Evolutionary conservation across 2,113 vertebrate genomes (phyloP), one percentile per base, ranked within the genome.

Genomic region (Myotis davidii): DNA sequence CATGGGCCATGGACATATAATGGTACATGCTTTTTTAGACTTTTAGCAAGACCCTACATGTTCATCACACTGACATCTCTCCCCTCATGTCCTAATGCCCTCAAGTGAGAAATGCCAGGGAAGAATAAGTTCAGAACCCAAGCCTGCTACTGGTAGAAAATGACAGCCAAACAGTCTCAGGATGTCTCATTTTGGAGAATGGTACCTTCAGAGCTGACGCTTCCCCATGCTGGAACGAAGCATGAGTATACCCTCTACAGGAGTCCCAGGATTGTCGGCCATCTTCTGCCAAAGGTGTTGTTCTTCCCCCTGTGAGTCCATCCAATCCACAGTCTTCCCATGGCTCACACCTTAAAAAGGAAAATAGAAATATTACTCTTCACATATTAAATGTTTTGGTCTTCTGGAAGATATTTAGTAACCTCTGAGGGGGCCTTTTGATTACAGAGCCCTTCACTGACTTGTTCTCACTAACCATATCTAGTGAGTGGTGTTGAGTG

Each of bases 231-330:
- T 99, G 96, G 99, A 98, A 90, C 99, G 99, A 94, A 99, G 98
- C 99, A 99, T 99, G 95, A 99, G 96, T 16, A 99, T 98, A 6
- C 99, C 99, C 98, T 99, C 99, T 37, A 99, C 99, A 23, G 99
- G 98, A 96, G 97, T 97, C 88, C 99, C 99, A 0, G 99, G 99
- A 88, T 98, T 99, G 96, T 99, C 99, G 6, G 99, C 98, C 99
- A 99, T 99, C 97, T 98, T 99, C 92, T 99, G 99, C 99, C 99
- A 99, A 78, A 99, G 98, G 48, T 96, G 98, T 96, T 99, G 99
- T 74, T 99, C 99, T 97, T 99, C 99, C 21, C 99, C 99, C 4
- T 97, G 99, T 10, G 99, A 99, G 98, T 99, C 99, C 99, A 99
- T 99, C 99, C 99, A 99, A 97, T 99, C 99, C 23, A 99, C 99